Conservation (phyloP, 37 sponge, comb jelly and placozoan genomes). For the Eunapius fragilis region DNA sequence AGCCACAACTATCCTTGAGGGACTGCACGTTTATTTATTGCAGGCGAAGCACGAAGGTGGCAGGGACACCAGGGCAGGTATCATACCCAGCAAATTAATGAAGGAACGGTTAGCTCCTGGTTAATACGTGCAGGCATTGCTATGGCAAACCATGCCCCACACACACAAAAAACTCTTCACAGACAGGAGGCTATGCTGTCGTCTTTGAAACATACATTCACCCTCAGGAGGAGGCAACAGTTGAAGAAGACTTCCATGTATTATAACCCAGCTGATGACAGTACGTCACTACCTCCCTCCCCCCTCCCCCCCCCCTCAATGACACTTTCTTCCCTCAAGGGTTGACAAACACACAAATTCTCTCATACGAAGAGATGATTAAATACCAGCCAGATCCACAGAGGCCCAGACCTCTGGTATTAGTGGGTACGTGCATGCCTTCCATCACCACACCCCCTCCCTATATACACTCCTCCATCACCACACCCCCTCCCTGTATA, state of each 20-base stretch:
- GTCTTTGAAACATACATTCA: neutral
- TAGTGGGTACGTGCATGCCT: constrained; percentile 42
- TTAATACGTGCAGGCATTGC: too few relatives aligned
- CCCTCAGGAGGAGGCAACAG: neutral
- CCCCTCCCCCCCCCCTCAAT: neutral
- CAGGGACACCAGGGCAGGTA: constrained; percentile 30
- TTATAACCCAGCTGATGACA: neutral
- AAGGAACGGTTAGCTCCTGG: constrained; percentile 55
- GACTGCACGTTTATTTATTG: neutral
- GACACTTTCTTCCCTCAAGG: neutral
- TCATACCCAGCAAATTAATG: constrained; percentile 58
- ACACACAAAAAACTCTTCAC: neutral
- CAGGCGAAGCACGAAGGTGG: constrained; percentile 43
- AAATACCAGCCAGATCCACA: constrained; percentile 60
- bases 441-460: neutral
- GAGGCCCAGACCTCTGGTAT: constrained; percentile 68
- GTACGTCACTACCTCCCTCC: neutral
- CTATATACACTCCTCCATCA: neutral
- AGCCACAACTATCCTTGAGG: neutral
- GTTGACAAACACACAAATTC: neutral
- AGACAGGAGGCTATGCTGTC: neutral
- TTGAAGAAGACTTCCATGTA: neutral
- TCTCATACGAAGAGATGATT: constrained; percentile 78
- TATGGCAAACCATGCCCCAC: too few relatives aligned
- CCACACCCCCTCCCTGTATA: neutral